A percentile compares a stretch with the other conserved stretches of the same genome.
phyloP scores from a whole-genome alignment of 2,888 invertebrate genomes.

The Leuctra nigra region DNA sequence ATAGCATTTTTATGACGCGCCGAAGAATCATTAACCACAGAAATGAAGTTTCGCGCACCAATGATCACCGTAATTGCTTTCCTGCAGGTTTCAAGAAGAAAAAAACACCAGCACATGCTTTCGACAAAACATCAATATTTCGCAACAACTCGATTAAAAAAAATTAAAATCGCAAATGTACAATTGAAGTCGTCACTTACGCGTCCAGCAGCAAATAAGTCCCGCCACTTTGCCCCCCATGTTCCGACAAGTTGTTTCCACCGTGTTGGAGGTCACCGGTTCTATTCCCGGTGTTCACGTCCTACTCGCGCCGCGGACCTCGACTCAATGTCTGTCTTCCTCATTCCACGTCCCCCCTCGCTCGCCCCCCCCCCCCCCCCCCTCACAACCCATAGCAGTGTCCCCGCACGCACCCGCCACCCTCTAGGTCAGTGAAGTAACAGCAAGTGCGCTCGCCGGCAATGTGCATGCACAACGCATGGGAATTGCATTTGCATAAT shows the following conservation, averaged over 20 bases:
- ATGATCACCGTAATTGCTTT: no score
- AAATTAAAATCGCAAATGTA: background rate
- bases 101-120: no score
- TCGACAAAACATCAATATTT: no score
- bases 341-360: background rate
- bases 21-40: no score
- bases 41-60: no score
- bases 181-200: slow-evolving; percentile 34
- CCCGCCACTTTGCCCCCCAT: slow-evolving; percentile 43
- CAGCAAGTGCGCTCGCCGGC: background rate
- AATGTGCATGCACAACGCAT: background rate
- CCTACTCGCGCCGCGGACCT: background rate
- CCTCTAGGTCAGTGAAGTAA: background rate
- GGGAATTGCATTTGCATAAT: no score
- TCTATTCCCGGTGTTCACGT: slow-evolving; percentile 3
- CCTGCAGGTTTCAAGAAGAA: no score
- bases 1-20: no score
- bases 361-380: background rate
- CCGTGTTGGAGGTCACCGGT: slow-evolving; percentile 35
- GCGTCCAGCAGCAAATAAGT: slow-evolving; percentile 42
- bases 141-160: no score
- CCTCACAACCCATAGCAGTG: slow-evolving; percentile 6
- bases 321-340: background rate
- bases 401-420: slow-evolving; percentile 3
- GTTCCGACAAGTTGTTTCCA: no score